A percentile compares a stretch with the other conserved stretches of the same genome.
Conservation (phyloP, 1,140 invertebrate genomes). For the Hyles euphorbiae region DNA sequence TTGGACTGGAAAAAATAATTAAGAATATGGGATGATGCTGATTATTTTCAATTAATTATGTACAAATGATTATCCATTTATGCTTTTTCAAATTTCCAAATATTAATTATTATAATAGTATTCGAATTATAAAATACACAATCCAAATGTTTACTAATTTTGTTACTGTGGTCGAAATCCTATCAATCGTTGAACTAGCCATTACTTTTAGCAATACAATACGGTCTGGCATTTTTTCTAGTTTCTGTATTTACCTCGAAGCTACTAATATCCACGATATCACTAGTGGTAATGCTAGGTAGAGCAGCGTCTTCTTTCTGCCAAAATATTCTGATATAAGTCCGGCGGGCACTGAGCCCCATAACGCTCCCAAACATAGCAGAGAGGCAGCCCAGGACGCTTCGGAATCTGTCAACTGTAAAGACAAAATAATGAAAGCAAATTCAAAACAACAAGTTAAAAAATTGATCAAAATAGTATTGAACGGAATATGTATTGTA, state of each 20-base stretch:
- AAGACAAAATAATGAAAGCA: neutral
- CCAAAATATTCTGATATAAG: conserved; percentile 80
- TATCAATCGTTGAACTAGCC: too few species aligned
- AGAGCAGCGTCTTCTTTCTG: conserved; percentile 78
- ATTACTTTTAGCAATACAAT: too few species aligned
- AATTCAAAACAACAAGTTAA: neutral
- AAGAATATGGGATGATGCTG: neutral
- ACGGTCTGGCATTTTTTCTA: too few species aligned
- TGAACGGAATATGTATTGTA: too few species aligned
- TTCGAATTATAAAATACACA: too few species aligned
- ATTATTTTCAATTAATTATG: too few species aligned
- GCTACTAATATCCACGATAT: conserved; percentile 79
- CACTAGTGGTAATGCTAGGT: conserved; percentile 76
- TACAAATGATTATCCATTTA: too few species aligned
- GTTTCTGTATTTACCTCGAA: conserved; percentile 53
- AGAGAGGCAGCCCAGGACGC: conserved; percentile 76
- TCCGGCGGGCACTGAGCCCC: conserved; percentile 76
- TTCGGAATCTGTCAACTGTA: conserved; percentile 46
- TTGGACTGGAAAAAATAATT: conserved; percentile 41
- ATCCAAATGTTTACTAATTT: too few species aligned
- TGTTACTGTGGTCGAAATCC: too few species aligned
- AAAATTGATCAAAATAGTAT: neutral
- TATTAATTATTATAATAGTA: too few species aligned
- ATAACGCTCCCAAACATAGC: conserved; percentile 75
- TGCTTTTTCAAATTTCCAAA: too few species aligned